Base-by-base conservation (phyloP, 2,797 vertebrate genomes). In the Ctenosaura bakeri region DNA sequence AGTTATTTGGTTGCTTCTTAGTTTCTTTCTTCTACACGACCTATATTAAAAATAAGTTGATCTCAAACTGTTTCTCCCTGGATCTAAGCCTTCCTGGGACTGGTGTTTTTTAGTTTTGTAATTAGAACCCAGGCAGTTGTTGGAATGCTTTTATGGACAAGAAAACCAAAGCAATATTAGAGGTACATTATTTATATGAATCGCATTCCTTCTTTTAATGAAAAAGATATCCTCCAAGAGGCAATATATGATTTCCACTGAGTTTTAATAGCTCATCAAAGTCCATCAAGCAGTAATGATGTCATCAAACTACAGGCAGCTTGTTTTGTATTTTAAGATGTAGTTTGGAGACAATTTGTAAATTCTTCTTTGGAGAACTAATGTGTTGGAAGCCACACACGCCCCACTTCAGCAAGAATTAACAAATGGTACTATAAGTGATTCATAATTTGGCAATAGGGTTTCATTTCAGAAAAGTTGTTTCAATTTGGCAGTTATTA, bases 261-360 rank as follows among this genome's bases (percentile, higher is more conserved):
- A 94, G 89, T 90, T 94, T 92, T 94, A 94, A 88, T 91, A 93
- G 91, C 92, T 94, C 94, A 95, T 94, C 92, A 95, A 95, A 56
- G 87, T 88, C 64, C 92, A 89, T 90, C 88, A 79, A 92, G 59
- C 76, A 64, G 84, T 73, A 46, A 90, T 74, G 85, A 42, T 54
- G 91, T 94, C 32, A 1, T 91, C 22, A 78, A 93, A 90, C 95
- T 95, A 94, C 95, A 93, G 95, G 94, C 7, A 82, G 91, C 90
- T 91, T 92, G 90, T 91, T 96, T 96, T 90, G 92, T 94, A 94
- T 95, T 91, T 95, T 91, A 62, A 92, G 92, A 86, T 73, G 91
- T 86, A 3, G 77, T 85, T 93, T 92, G 94, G 93, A 95, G 94
- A 94, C 95, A 91, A 95, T 96, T 95, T 94, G 94, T 95, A 96